Evolutionary conservation across 30 jellyfish, hydroid and myxozoan genomes (phyloP).

Genomic region (Hydractinia echinata): DNA sequence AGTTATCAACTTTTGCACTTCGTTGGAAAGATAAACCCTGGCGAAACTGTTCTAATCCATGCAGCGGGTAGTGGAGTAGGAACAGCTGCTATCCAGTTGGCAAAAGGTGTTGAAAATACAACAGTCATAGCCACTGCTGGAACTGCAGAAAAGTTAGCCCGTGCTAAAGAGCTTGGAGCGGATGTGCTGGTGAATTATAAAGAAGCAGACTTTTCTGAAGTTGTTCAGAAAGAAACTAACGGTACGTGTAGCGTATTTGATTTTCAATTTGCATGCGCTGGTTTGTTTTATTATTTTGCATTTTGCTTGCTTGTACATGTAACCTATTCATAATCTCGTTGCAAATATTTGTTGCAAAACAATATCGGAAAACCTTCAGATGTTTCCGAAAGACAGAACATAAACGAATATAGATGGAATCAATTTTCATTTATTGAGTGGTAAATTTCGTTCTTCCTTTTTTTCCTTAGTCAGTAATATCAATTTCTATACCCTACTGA

Average conservation of each 20-base stretch:
- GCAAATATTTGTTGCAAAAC: no score
- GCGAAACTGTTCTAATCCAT: conserved; percentile 72
- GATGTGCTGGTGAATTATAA: conserved; percentile 69
- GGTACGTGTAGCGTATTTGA: conserved; percentile 27
- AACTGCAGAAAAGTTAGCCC: conserved; percentile 50
- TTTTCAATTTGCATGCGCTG: no score
- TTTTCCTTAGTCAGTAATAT: no score
- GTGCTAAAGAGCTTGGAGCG: conserved; percentile 85
- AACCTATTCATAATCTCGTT: background rate
- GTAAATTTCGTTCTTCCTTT: no score
- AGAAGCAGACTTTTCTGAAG: conserved; percentile 67
- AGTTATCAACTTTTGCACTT: conserved; percentile 80
- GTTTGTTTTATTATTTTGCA: background rate
- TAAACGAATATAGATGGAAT: no score
- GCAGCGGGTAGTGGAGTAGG: conserved; percentile 99
- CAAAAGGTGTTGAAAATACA: conserved; percentile 48
- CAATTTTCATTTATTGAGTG: no score
- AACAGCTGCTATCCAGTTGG: conserved; percentile 90
- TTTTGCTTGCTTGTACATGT: background rate
- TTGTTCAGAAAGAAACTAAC: conserved; percentile 43
- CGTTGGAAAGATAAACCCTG: conserved; percentile 55
- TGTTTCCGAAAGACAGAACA: no score
- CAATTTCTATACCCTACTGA: no score
- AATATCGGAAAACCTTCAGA: no score
- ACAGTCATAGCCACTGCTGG: conserved; percentile 88